Base-by-base conservation (phyloP, 2,797 vertebrate genomes). In the Falco novaeseelandiae region DNA sequence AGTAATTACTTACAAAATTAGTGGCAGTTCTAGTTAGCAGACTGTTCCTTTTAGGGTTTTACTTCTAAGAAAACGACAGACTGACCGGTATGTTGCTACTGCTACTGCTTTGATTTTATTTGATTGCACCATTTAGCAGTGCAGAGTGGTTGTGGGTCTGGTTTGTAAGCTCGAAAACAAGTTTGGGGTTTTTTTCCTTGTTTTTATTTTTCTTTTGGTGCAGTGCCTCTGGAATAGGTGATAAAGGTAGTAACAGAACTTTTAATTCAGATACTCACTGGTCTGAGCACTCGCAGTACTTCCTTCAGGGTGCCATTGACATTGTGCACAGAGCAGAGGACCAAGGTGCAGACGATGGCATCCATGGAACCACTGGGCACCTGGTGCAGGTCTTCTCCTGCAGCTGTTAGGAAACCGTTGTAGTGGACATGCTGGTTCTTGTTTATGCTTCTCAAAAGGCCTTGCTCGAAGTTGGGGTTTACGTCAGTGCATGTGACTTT, bases 241-340 rank as follows among this genome's bases (percentile, higher is more conserved):
- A 1, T 12, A 19, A 48, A 34, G 26, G 38, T 3, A 7, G 3
- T 3, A 12, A 1, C 5, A 14, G 10, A 27, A 3, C 2, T 10
- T 30, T 51, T 19, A 21, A 1, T 3, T 38, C 13, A 9, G 63
- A 14, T 72, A 98, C 98, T 98, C 92, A 99, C 99, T 30, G 98
- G 98, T 52, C 97, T 97, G 58, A 99, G 98, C 22, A 99, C 97
- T 26, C 99, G 98, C 21, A 85, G 94, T 2, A 54, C 95, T 84
- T 99, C 99, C 40, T 93, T 94, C 51, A 99, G 96, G 79, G 98
- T 98, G 48, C 80, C 81, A 13, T 69, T 70, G 0, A 96, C 52
- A 14, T 95, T 97, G 3, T 12, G 7, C 44, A 99, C 99, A 0
- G 98, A 97, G 97, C 99, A 99, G 6, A 99, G 98, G 54, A 99